Base-by-base conservation (phyloP, 1,140 invertebrate genomes). In the Orius insidiosus region DNA sequence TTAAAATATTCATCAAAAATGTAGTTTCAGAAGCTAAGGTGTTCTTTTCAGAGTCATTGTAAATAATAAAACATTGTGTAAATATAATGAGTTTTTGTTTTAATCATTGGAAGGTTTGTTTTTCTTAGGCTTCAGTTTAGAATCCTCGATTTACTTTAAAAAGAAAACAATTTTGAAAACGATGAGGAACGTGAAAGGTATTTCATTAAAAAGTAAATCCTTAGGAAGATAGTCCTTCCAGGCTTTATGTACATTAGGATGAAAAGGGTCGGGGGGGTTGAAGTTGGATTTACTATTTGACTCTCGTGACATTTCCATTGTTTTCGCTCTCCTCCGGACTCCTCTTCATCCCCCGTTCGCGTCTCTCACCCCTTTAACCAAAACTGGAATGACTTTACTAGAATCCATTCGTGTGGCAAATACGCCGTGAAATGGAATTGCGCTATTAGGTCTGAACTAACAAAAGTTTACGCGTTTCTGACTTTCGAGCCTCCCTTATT, bases 401-500 rank as follows among this genome's bases (percentile, higher is more conserved):
- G 41, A 43, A 43, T 43, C 41, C 41, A 43, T 43, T 43, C 41
- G 41, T 43, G 41, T 43, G 41, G 41, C 41, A 43, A 43, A 43
- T 43, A 43, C 41, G 41, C 41, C 41, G 41, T 43, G 41, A 43
- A 43, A 43, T 43, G 41, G 41, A 43, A 43, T 43, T 43, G 41
- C 41, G 41, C 41, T 43, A 43, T 43, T 43, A 43, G 41, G 41
- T 43, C 41, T 43, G 41, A 43, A 43, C 41, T 43, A 43, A 43
- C 41, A 43, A 43, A 43, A 43, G 41, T 43, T 43, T 43, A 43
- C 41, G 41, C 41, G 30, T 43, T 43, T 43, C 41, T 43, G 41
- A 18, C 31, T 43, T 43, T 14, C 24, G 24, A 24, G 24, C 24
- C 24, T 24, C 24, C 24, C 24, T 24, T 24, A 24, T 24, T 24